Evolutionary conservation across 2,888 invertebrate species (phyloP), one percentile per base, ranked within the genome.

Genomic region (Lamproptera curius): DNA sequence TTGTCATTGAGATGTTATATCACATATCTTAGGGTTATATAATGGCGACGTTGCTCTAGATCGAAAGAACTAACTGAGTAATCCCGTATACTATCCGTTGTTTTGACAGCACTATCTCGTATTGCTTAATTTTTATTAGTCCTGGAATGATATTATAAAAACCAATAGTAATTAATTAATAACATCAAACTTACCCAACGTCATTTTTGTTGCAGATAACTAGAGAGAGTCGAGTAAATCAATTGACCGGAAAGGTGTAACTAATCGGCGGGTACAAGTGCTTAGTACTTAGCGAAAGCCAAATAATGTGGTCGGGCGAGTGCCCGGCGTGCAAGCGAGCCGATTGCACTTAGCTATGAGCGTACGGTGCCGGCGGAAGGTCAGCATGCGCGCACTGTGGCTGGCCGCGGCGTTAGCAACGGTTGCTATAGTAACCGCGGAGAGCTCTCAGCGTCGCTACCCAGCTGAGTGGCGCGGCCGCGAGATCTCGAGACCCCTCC

Each of bases 281-380:
- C 1, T 46, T 38, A 8, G 17, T 23, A 42, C 34, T 23, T 43
- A 54, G 56, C 54, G 57, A 58, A 63, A 65, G 54, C 66, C 56
- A 58, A 76, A 85, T 82, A 81, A 85, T 86, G 85, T 74, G 80
- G 82, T 72, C 71, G 76, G 81, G 80, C 77, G 71, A 63, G 76
- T 65, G 77, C 76, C 82, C 80, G 67, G 64, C 59, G 73, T 66
- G 72, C 65, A 75, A 67, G 61, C 66, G 65, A 61, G 70, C 65
- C 59, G 70, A 70, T 74, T 79, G 75, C 71, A 81, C 81, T 80
- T 84, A 84, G 65, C 52, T 62, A 78, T 79, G 82, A 65, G 68
- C 61, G 67, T 72, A 81, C 71, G 77, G 76, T 70, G 67, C 68
- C 70, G 75, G 62, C 68, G 67, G 59, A 68, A 62, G 61, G 63